Conservation (phyloP, 2,797 vertebrate species). For the Catostomus latipinnis region DNA sequence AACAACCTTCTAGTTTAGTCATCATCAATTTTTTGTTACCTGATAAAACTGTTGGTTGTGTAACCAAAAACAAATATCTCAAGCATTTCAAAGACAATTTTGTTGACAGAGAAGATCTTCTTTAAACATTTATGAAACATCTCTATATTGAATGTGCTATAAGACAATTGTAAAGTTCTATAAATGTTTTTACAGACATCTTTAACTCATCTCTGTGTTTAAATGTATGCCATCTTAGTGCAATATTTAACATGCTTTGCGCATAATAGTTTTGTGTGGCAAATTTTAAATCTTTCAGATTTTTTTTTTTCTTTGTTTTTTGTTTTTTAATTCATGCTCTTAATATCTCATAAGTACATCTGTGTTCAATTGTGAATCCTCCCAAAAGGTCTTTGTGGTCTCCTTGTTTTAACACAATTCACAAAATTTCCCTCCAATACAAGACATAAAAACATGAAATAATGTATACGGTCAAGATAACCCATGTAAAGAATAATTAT, state of each 20-base stretch:
- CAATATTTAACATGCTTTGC: conserved; percentile 72
- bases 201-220: conserved; percentile 63
- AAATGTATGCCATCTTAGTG: conserved; percentile 72
- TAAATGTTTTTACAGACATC: conserved; percentile 60
- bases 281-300: conserved; percentile 44
- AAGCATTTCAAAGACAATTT: conserved; percentile 41
- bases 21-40: conserved; percentile 27
- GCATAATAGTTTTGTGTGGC: conserved; percentile 57
- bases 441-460: conserved; percentile 32
- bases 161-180: conserved; percentile 59
- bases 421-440: conserved; percentile 39
- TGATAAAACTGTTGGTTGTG: conserved; percentile 27
- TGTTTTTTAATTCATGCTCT: conserved; percentile 62
- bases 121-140: conserved; percentile 52
- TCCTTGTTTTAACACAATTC: conserved; percentile 34
- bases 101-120: conserved; percentile 34
- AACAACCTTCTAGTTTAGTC: conserved; percentile 14
- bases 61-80: conserved; percentile 26
- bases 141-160: conserved; percentile 62
- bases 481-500: conserved; percentile 8
- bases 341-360: conserved; percentile 58
- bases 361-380: conserved; percentile 50
- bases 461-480: conserved; percentile 11
- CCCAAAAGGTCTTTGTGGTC: conserved; percentile 25
- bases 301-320: conserved; percentile 25